phyloP scores from a whole-genome alignment of 1,140 invertebrate species.

The Drosophila guanche region DNA sequence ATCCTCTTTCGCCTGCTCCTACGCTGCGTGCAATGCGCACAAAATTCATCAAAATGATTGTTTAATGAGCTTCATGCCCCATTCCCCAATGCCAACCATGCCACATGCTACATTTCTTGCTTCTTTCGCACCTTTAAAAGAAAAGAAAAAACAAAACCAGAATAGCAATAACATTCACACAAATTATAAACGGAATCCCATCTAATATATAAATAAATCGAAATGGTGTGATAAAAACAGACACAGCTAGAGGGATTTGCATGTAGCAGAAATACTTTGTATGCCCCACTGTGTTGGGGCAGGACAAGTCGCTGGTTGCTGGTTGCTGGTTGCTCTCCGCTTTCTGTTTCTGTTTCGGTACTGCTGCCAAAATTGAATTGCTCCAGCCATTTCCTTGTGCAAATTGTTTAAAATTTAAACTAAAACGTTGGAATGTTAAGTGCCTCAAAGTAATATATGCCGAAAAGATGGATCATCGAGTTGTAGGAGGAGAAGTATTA shows the following conservation, averaged over 20 bases:
- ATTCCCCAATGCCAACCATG: neutral
- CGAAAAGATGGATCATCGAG: too few species aligned
- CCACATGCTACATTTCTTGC: conserved; percentile 42
- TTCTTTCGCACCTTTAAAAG: conserved; percentile 64
- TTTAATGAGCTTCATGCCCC: conserved; percentile 67
- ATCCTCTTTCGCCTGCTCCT: neutral
- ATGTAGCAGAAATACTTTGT: conserved; percentile 10
- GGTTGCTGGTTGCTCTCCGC: conserved; percentile 16
- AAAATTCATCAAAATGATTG: conserved; percentile 78
- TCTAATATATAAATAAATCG: conserved; percentile 62
- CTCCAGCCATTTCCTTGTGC: conserved; percentile 55
- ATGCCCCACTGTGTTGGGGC: conserved; percentile 10
- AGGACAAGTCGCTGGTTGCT: conserved; percentile 46
- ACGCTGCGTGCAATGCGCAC: neutral
- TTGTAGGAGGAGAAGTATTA: too few species aligned
- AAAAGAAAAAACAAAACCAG: conserved; percentile 27
- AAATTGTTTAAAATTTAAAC: conserved; percentile 60
- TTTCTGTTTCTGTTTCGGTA: conserved; percentile 18
- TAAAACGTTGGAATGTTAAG: neutral
- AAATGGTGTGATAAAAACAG: conserved; percentile 2
- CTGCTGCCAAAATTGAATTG: conserved; percentile 60
- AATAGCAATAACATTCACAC: conserved; percentile 38
- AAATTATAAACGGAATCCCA: conserved; percentile 57
- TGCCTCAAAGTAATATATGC: too few species aligned
- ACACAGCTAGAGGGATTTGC: conserved; percentile 8